These are phyloP conservation scores for Mystacides longicornis DNA, from an alignment of 2,888 invertebrate species.

Conservation along the genomic window DNA sequence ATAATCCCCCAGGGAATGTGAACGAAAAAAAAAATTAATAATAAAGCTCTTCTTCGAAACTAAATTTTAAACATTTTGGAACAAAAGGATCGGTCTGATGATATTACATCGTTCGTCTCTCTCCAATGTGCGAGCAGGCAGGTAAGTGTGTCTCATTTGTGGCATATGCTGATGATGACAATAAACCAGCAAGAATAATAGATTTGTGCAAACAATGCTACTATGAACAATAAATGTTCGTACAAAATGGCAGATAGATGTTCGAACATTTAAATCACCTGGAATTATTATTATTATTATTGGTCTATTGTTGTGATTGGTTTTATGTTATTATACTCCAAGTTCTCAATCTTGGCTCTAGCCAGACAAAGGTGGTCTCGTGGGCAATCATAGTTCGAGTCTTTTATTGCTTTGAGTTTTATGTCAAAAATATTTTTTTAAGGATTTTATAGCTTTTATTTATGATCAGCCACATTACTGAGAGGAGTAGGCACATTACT, in stretches of 20 bases:
- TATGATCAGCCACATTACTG: too few species aligned
- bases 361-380: too few species aligned
- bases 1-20: conserved; percentile 14
- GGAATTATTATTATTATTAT: neutral
- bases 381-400: too few species aligned
- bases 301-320: neutral
- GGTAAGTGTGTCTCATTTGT: conserved; percentile 15
- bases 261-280: neutral
- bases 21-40: conserved; percentile 22
- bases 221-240: neutral
- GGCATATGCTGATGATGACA: conserved; percentile 18
- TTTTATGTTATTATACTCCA: too few species aligned
- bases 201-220: conserved; percentile 20
- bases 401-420: too few species aligned
- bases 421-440: too few species aligned
- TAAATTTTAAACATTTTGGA: conserved; percentile 23
- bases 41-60: conserved; percentile 21
- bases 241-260: conserved; percentile 7
- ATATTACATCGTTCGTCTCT: conserved; percentile 8
- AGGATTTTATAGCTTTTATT: too few species aligned
- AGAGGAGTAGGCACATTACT: too few species aligned
- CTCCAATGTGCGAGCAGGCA: neutral
- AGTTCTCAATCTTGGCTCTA: too few species aligned
- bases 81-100: conserved; percentile 15
- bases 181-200: conserved; percentile 22